phyloP scores from a whole-genome alignment of 2,113 vertebrate genomes.

The Azemiops feae region DNA sequence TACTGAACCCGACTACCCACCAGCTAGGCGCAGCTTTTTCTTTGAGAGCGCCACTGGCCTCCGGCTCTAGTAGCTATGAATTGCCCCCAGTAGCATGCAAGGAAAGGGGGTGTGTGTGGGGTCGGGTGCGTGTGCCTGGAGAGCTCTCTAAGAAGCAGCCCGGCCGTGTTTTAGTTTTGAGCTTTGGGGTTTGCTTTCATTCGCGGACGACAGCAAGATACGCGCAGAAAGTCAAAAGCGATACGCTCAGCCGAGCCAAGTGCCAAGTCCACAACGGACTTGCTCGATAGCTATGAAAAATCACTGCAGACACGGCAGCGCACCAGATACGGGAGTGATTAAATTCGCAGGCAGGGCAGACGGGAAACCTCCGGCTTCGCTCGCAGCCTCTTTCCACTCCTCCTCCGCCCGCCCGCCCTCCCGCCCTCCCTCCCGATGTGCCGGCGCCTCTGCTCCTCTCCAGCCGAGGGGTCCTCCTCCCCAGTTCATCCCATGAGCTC shows the following conservation, averaged over 20 bases:
- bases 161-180: not conserved
- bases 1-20: not conserved
- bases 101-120: not conserved
- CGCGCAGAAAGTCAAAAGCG: not conserved
- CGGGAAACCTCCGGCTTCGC: conserved; percentile 48
- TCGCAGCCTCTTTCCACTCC: conserved; percentile 20
- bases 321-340: conserved; percentile 48
- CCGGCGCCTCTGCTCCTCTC: conserved; percentile 6
- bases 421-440: conserved; percentile 11
- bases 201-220: not conserved
- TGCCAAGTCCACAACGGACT: conserved; percentile 58
- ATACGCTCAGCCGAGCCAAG: conserved; percentile 10
- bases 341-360: conserved; percentile 29
- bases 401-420: conserved; percentile 41
- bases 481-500: not conserved
- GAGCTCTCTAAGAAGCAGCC: not conserved
- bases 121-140: not conserved
- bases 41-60: not conserved
- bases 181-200: not conserved
- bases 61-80: not conserved
- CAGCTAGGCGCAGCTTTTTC: not conserved
- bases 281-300: conserved; percentile 68
- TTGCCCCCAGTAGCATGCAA: not conserved
- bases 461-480: not conserved
- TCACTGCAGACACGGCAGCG: conserved; percentile 69